phyloP scores from a whole-genome alignment of 2,888 invertebrate genomes.

The Drosophila birchii region DNA sequence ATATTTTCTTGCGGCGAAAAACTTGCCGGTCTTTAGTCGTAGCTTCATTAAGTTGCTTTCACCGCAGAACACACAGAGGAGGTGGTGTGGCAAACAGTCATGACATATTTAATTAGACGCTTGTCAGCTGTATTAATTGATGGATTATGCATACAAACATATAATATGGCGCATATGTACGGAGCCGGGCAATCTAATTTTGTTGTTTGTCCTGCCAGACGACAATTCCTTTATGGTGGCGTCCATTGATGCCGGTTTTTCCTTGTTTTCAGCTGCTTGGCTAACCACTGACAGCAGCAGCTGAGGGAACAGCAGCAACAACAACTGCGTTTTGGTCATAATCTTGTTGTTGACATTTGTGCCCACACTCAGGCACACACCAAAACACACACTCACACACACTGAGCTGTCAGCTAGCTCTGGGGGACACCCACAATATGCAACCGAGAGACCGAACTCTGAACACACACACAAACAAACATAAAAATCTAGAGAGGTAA shows the following conservation, averaged over 20 bases:
- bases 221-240: constrained; percentile 42
- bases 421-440: constrained; percentile 49
- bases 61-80: constrained; percentile 22
- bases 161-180: constrained; percentile 6
- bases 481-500: constrained; percentile 17
- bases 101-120: constrained; percentile 72
- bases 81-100: constrained; percentile 38
- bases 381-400: constrained; percentile 43
- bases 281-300: constrained; percentile 52
- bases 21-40: constrained; percentile 12
- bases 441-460: constrained; percentile 35
- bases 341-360: constrained; percentile 71
- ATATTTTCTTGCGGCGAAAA: constrained; percentile 1
- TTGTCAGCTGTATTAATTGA: constrained; percentile 72
- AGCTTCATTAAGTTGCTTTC: constrained; percentile 42
- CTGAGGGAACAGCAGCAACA: constrained; percentile 7
- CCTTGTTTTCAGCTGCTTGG: constrained; percentile 58
- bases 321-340: constrained; percentile 56
- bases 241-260: constrained; percentile 37
- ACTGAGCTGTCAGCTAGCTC: constrained; percentile 54
- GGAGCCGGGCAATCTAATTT: constrained; percentile 33
- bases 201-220: constrained; percentile 24
- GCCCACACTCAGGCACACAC: constrained; percentile 56
- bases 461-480: constrained; percentile 11
- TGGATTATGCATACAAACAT: constrained; percentile 58